Evolutionary conservation across 2,888 invertebrate species (phyloP).

Genomic region (Branchellion lobata): DNA sequence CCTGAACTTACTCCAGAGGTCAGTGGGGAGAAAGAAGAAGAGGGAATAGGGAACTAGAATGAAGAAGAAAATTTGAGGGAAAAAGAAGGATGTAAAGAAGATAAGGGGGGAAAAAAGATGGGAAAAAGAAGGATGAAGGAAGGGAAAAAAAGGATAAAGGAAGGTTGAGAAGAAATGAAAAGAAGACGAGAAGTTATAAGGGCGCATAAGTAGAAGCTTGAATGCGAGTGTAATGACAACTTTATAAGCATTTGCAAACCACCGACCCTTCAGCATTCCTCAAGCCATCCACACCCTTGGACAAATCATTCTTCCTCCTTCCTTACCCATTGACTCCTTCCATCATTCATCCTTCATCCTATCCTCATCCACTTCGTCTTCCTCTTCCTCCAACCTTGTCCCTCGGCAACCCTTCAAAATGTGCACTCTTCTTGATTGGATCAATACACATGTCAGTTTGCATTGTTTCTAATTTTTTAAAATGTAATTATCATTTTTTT

Average conservation of each 20-base stretch:
- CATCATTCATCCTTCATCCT: slow-evolving; percentile 9
- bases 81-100: too few species aligned
- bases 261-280: slow-evolving; percentile 67
- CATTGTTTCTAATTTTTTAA: neutral
- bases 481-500: neutral
- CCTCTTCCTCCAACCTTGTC: neutral
- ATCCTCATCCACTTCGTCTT: neutral
- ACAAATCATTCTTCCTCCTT: slow-evolving; percentile 80
- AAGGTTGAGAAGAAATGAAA: too few species aligned
- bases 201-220: too few species aligned
- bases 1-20: slow-evolving; percentile 68
- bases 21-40: too few species aligned
- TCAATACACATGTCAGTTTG: slow-evolving; percentile 69
- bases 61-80: too few species aligned
- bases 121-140: too few species aligned
- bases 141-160: too few species aligned
- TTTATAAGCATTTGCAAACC: too few species aligned
- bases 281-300: slow-evolving; percentile 75
- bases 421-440: slow-evolving; percentile 79
- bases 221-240: too few species aligned
- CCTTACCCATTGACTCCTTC: slow-evolving; percentile 62
- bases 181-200: too few species aligned
- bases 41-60: too few species aligned
- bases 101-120: too few species aligned
- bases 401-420: slow-evolving; percentile 55